Evolutionary conservation across 35 echinoderm and acorn worm species (phyloP), one percentile per base, ranked within the genome.

Genomic region (Stichopus chloronotus): DNA sequence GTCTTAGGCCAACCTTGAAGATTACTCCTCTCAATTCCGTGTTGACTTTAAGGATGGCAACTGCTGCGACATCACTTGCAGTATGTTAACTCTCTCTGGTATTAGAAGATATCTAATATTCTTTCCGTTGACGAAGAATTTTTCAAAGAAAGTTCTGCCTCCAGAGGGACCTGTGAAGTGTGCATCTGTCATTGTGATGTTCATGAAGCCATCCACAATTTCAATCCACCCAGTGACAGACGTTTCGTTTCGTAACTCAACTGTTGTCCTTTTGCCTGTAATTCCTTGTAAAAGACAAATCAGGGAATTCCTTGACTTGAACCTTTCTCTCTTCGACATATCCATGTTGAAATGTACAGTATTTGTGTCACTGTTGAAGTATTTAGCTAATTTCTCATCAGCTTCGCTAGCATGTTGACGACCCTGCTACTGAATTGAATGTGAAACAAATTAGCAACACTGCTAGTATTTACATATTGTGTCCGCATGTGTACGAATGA

Each of bases 141-240:
- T 56, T 9, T 96, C 95, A 59, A 96, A 82, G 57, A 91, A 69
- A 4, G 56, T 87, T 22, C 69, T 82, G 21, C 80, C 63, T 8
- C 92, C 95, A 77, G 91, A 71, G 20, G 85, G 93, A 54, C 92
- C 72, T 13, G 84, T 90, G 60, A 96, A 98, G 9, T 69, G 25
- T 30, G 96, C 97, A 55, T 91, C 72, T 14, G 72, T 91, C 97
- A 98, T 98, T 55, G 92, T 92, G 20, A 98, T 79, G 76, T 98
- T 98, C 97, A 96, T 98, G 74, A 96, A 98, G 52, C 95, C 97
- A 82, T 98, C 97, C 10, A 98, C 97, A 20, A 92, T 90, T 43
- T 93, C 92, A 20, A 98, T 94, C 6, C 79, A 53, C 7, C 97
- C 97, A 19, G 59, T 91, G 7, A 94, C 93, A 5, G 88, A 65